Conservation (phyloP, 53 echinoderm and acorn worm genomes). For the Apostichopus leukothele region DNA sequence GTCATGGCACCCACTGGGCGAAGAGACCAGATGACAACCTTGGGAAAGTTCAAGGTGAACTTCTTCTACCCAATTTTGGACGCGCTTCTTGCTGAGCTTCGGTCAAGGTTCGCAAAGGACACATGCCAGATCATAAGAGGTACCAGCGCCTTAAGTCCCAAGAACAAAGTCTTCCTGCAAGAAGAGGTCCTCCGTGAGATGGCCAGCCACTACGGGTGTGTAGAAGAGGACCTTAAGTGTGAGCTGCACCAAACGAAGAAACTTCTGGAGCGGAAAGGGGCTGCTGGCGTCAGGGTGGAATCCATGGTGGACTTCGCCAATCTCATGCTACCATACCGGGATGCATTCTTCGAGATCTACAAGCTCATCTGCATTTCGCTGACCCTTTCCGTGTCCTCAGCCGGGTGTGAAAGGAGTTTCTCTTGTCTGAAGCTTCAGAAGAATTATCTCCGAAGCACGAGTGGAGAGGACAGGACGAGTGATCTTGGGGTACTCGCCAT, state of each 20-base stretch:
- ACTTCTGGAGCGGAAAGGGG: slow-evolving; percentile 24
- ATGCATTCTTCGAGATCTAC: slow-evolving; percentile 13
- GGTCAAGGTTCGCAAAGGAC: slow-evolving; percentile 1
- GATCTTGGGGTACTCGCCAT: slow-evolving; percentile 46
- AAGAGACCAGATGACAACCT: slow-evolving; percentile 1
- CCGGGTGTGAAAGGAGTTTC: slow-evolving; percentile 50
- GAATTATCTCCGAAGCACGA: slow-evolving; percentile 48
- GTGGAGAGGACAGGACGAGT: slow-evolving; percentile 49
- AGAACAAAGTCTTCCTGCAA: slow-evolving; percentile 30
- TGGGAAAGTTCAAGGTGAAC: slow-evolving; percentile 17
- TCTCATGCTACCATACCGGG: slow-evolving; percentile 25
- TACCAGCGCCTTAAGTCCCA: slow-evolving; percentile 21
- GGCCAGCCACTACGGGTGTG: slow-evolving; percentile 41
- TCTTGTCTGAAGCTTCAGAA: slow-evolving; percentile 40
- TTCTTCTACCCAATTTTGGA: slow-evolving; percentile 28
- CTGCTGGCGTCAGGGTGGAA: slow-evolving; percentile 15
- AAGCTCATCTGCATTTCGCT: neutral
- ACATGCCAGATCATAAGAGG: slow-evolving; percentile 35
- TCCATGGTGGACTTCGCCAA: slow-evolving; percentile 46
- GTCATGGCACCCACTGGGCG: slow-evolving; percentile 28
- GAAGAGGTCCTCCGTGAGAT: slow-evolving; percentile 39
- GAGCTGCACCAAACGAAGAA: slow-evolving; percentile 26
- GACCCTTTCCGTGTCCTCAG: slow-evolving; percentile 40
- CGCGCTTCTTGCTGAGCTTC: slow-evolving; percentile 19
- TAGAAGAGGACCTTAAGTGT: slow-evolving; percentile 27